Conservation (phyloP, 2,888 invertebrate genomes). For the Hybos culiciformis region DNA sequence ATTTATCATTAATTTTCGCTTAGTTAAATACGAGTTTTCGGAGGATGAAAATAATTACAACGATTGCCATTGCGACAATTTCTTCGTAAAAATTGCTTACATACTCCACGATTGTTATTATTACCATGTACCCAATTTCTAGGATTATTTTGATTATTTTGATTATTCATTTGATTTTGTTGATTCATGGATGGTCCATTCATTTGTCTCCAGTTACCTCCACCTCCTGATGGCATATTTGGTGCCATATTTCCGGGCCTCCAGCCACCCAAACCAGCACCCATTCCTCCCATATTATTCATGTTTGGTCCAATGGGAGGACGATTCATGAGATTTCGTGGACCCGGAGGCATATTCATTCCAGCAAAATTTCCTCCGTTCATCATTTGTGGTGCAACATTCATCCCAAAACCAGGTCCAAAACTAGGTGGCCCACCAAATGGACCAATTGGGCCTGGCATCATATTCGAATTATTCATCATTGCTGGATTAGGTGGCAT, state of each 20-base stretch:
- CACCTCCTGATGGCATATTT: too few relatives aligned
- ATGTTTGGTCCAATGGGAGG: constrained; percentile 14
- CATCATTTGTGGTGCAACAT: background rate
- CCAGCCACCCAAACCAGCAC: too few relatives aligned
- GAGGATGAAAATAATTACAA: constrained; percentile 76
- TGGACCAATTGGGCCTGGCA: background rate
- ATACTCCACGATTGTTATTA: constrained; percentile 45
- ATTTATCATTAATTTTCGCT: too few relatives aligned
- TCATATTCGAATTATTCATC: too few relatives aligned
- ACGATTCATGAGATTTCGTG: constrained; percentile 7
- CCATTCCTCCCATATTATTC: constrained; percentile 8
- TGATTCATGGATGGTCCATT: too few relatives aligned
- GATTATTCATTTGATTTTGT: too few relatives aligned
- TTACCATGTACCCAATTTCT: constrained; percentile 31
- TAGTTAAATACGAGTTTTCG: too few relatives aligned
- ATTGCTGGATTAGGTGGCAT: too few relatives aligned
- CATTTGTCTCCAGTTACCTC: too few relatives aligned
- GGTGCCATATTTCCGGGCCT: too few relatives aligned
- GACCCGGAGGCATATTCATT: too few relatives aligned
- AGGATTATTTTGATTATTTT: too few relatives aligned
- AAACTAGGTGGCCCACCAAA: constrained; percentile 18
- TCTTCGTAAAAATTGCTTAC: constrained; percentile 68
- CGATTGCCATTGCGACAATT: constrained; percentile 69
- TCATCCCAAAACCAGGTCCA: constrained; percentile 18
- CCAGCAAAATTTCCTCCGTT: background rate